Evolutionary conservation across 2,888 invertebrate species (phyloP).

Genomic region (Formica aserva): DNA sequence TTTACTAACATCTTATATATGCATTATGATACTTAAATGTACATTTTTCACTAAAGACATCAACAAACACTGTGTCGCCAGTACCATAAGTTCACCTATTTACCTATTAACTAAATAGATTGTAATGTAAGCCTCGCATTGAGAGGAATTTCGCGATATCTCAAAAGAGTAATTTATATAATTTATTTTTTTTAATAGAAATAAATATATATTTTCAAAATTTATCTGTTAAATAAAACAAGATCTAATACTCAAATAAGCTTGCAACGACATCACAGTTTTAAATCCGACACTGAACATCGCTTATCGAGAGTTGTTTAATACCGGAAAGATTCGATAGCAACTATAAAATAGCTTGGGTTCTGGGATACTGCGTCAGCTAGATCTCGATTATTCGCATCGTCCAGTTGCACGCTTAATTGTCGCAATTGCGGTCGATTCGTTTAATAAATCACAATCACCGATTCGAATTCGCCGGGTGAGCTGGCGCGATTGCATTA

Average conservation of each 20-base stretch:
- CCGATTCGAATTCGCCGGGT: constrained; percentile 19
- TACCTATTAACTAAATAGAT: not conserved
- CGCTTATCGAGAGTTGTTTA: not conserved
- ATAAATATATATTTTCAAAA: not conserved
- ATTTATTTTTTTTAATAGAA: not conserved
- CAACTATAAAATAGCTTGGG: constrained; percentile 19
- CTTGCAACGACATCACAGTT: not conserved
- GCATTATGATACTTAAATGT: not conserved
- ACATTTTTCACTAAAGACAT: constrained; percentile 9
- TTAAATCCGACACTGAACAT: not conserved
- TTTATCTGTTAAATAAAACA: not conserved
- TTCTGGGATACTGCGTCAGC: constrained; percentile 12
- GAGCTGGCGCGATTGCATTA: constrained; percentile 62
- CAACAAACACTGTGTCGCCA: constrained; percentile 12
- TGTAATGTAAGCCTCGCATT: not conserved
- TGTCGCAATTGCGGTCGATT: constrained; percentile 52
- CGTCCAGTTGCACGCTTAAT: constrained; percentile 27
- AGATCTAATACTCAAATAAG: not conserved
- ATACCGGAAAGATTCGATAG: constrained; percentile 10
- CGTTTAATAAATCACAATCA: constrained; percentile 66
- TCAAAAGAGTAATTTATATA: not conserved
- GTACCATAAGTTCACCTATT: not conserved
- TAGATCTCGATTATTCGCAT: constrained; percentile 39
- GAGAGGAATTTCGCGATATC: not conserved
- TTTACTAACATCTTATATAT: constrained; percentile 18